Conservation (phyloP, 30 jellyfish, hydroid and myxozoan genomes). For the Turritopsis rubra region DNA sequence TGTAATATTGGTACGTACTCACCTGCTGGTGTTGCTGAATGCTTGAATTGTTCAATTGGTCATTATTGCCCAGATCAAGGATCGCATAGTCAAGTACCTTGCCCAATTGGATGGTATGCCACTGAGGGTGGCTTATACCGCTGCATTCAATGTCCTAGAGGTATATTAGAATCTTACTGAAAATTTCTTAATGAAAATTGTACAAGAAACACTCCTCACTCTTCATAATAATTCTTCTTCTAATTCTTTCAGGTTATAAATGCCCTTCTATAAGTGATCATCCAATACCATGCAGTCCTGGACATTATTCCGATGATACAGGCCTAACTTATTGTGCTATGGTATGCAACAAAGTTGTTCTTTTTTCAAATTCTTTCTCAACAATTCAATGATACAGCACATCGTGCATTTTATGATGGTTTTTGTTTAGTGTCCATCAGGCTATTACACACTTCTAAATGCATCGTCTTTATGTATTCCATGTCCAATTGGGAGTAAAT, state of each 20-base stretch:
- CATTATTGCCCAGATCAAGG: slow-evolving; percentile 25
- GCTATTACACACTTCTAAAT: slow-evolving; percentile 53
- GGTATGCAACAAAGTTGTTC: slow-evolving; percentile 20
- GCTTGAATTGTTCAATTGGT: slow-evolving; percentile 51
- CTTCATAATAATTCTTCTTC: not conserved
- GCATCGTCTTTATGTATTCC: slow-evolving; percentile 47
- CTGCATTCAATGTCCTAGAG: slow-evolving; percentile 34
- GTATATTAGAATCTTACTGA: not conserved
- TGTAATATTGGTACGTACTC: slow-evolving; percentile 57
- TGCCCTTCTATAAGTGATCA: slow-evolving; percentile 43
- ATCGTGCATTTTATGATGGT: not conserved
- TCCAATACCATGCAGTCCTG: slow-evolving; percentile 63
- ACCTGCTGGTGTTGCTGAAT: slow-evolving; percentile 51
- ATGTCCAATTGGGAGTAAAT: slow-evolving; percentile 82
- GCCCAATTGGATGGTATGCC: slow-evolving; percentile 39
- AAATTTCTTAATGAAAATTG: not conserved
- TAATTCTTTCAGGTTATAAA: slow-evolving; percentile 41
- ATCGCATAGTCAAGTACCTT: slow-evolving; percentile 8
- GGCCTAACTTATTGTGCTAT: slow-evolving; percentile 56
- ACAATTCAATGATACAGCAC: not conserved
- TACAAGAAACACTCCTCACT: not conserved
- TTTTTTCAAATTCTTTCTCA: not conserved
- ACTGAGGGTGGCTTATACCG: slow-evolving; percentile 13
- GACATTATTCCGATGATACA: slow-evolving; percentile 62
- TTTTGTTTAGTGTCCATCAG: slow-evolving; percentile 73